Conservation (phyloP, 2,113 vertebrate species). For the Tetraodon nigroviridis region DNA sequence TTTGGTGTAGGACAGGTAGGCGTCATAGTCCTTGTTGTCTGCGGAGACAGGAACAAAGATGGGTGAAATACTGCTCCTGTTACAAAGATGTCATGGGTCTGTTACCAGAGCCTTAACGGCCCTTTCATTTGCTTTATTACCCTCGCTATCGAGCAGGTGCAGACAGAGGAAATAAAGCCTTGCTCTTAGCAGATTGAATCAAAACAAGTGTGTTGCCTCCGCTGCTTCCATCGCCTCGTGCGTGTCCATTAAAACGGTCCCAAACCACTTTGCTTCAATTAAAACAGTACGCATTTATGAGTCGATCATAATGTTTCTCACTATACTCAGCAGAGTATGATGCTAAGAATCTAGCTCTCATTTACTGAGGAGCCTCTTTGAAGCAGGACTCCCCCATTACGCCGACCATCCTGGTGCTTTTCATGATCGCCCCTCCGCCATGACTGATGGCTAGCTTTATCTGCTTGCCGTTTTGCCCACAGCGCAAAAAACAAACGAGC, state of each 20-base stretch:
- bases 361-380: constrained; percentile 25
- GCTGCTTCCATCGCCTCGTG: constrained; percentile 6
- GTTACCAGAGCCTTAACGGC: constrained; percentile 2
- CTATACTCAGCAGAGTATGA: constrained; percentile 41
- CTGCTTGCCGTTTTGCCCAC: constrained; percentile 36
- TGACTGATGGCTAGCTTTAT: constrained; percentile 42
- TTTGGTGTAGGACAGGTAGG: constrained; percentile 97
- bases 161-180: constrained; percentile 3
- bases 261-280: constrained; percentile 32
- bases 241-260: constrained; percentile 14
- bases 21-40: constrained; percentile 99
- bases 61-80: background rate
- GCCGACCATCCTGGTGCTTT: constrained; percentile 54
- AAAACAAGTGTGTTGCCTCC: constrained; percentile 5
- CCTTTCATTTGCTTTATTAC: constrained; percentile 8
- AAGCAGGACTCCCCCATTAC: constrained; percentile 44
- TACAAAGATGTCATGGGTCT: background rate
- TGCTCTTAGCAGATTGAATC: background rate
- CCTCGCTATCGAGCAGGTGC: background rate
- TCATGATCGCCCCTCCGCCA: constrained; percentile 47
- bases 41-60: background rate
- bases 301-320: constrained; percentile 30
- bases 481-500: constrained; percentile 54
- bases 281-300: constrained; percentile 20
- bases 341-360: constrained; percentile 36